Conservation (phyloP, 2,113 vertebrate genomes). For the Mungos mungo region DNA sequence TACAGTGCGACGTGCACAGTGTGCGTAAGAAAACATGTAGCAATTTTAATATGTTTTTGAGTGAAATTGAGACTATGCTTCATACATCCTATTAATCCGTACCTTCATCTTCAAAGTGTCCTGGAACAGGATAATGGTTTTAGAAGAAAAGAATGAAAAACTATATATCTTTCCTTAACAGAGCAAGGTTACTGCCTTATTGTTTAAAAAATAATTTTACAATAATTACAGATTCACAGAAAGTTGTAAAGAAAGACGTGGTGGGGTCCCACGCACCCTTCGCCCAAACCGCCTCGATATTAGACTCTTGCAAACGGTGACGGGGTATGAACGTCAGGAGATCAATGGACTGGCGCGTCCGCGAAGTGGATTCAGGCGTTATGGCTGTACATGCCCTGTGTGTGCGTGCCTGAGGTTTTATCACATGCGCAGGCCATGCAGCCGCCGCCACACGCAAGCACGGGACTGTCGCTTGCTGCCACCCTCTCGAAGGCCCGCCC, state of each 20-base stretch:
- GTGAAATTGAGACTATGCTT: neutral
- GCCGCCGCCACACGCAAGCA: too few relatives aligned
- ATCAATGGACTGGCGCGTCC: neutral
- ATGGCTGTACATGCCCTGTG: neutral
- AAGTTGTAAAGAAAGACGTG: neutral
- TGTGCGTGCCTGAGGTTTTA: neutral
- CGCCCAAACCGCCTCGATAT: neutral
- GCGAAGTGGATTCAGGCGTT: neutral
- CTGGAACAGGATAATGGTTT: neutral
- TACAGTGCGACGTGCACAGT: too few relatives aligned
- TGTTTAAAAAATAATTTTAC: neutral
- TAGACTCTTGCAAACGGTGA: too few relatives aligned
- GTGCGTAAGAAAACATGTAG: neutral
- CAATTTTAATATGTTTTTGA: neutral
- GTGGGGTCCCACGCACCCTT: fast-evolving
- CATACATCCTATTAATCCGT: neutral
- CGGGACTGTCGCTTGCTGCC: neutral
- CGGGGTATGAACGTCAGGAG: neutral
- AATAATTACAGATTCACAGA: neutral
- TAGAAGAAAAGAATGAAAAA: neutral
- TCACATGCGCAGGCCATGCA: fast-evolving
- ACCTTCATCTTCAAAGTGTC: neutral
- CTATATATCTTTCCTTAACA: neutral
- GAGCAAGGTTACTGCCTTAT: neutral
- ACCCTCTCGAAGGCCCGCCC: neutral